phyloP scores from a whole-genome alignment of 2,888 invertebrate species.

The Thalpophila matura region DNA sequence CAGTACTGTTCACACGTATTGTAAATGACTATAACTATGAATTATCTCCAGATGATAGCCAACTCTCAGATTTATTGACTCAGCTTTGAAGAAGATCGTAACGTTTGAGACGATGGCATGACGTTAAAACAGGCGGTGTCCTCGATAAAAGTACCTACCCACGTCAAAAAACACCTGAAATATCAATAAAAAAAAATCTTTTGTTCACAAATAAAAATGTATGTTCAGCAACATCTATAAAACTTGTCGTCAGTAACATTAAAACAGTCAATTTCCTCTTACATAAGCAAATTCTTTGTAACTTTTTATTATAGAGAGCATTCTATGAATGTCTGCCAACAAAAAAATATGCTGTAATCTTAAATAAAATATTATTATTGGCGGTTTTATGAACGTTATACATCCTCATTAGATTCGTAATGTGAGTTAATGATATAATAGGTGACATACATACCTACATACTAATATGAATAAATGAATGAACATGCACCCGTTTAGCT shows the following conservation, averaged over 20 bases:
- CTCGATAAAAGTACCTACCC: not conserved
- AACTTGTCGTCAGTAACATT: slow-evolving; percentile 27
- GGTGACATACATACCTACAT: slow-evolving; percentile 40
- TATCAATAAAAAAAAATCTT: slow-evolving; percentile 19
- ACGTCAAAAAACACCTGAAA: slow-evolving; percentile 8
- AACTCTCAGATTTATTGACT: no score
- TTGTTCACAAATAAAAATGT: slow-evolving; percentile 3
- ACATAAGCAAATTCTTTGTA: slow-evolving; percentile 27
- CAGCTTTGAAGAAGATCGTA: no score
- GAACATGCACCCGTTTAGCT: slow-evolving; percentile 60
- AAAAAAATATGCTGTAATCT: slow-evolving; percentile 33
- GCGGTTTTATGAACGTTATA: slow-evolving; percentile 33
- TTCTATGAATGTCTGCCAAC: slow-evolving; percentile 34
- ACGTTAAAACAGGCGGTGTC: not conserved
- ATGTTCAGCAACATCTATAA: slow-evolving; percentile 16
- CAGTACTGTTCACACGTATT: no score
- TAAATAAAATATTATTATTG: slow-evolving; percentile 32
- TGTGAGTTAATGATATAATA: slow-evolving; percentile 45
- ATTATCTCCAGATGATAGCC: no score
- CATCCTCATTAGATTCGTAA: slow-evolving; percentile 45
- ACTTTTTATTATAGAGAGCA: slow-evolving; percentile 14
- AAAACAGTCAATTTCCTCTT: slow-evolving; percentile 27
- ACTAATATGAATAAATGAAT: slow-evolving; percentile 64
- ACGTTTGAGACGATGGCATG: not conserved
- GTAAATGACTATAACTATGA: no score